Evolutionary conservation across 2,797 vertebrate species (phyloP).

Genomic region (Enteromius argenteus): DNA sequence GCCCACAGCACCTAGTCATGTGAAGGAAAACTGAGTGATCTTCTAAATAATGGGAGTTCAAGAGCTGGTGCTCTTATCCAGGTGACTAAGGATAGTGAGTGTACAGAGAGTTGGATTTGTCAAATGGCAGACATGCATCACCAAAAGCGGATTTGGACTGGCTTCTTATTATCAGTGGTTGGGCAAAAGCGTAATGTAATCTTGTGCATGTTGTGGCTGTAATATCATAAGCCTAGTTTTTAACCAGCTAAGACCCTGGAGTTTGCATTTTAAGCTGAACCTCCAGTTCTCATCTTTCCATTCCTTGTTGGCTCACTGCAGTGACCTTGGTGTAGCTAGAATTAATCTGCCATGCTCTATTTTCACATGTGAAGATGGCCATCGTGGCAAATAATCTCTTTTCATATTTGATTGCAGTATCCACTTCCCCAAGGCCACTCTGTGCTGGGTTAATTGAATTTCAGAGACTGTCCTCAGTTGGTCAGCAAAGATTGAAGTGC

Average conservation of each 20-base stretch:
- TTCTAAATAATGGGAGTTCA: slow-evolving; percentile 47
- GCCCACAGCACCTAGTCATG: slow-evolving; percentile 27
- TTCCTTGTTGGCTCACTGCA: not conserved
- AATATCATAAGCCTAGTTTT: slow-evolving; percentile 19
- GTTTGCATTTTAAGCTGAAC: slow-evolving; percentile 15
- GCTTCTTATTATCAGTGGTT: slow-evolving; percentile 4
- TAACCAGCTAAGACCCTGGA: not conserved
- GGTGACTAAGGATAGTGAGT: slow-evolving; percentile 1
- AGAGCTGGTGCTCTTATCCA: slow-evolving; percentile 28
- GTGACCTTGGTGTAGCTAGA: slow-evolving; percentile 11
- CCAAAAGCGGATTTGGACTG: slow-evolving; percentile 31
- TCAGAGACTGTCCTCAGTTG: slow-evolving; percentile 35
- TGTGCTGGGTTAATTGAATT: slow-evolving; percentile 52
- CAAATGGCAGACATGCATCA: slow-evolving; percentile 24
- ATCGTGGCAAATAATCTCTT: slow-evolving; percentile 48
- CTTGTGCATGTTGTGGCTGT: slow-evolving; percentile 27
- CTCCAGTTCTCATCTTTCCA: not conserved
- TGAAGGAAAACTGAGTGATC: slow-evolving; percentile 41
- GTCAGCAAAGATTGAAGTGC: slow-evolving; percentile 42
- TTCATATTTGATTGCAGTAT: slow-evolving; percentile 54
- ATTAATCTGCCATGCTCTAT: slow-evolving; percentile 12
- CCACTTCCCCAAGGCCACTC: slow-evolving; percentile 48
- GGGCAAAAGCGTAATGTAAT: slow-evolving; percentile 3
- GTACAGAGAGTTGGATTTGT: not conserved
- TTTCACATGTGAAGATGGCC: slow-evolving; percentile 44